phyloP scores from a whole-genome alignment of 2,113 vertebrate species.

The Mungos mungo region DNA sequence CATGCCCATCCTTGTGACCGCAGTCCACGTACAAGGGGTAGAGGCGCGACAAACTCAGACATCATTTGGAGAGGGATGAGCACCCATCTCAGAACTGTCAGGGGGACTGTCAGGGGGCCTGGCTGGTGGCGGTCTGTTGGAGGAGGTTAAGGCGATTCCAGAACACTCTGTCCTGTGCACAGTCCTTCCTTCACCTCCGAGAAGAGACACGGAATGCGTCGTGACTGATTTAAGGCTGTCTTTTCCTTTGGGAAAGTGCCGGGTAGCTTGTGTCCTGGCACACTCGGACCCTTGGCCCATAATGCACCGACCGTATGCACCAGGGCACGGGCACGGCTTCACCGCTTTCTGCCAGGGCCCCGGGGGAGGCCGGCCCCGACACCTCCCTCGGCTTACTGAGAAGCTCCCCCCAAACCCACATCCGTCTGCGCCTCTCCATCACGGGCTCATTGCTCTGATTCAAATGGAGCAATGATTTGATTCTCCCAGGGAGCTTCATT shows the following conservation, averaged over 20 bases:
- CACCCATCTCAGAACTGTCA: accelerated
- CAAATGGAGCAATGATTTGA: slow-evolving; percentile 52
- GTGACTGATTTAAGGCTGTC: accelerated
- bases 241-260: not conserved
- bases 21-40: accelerated
- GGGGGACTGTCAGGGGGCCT: accelerated
- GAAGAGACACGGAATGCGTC: not conserved
- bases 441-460: not conserved
- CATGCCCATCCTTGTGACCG: no score
- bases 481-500: slow-evolving; percentile 63
- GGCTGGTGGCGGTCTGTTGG: not conserved
- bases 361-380: accelerated
- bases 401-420: accelerated
- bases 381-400: not conserved
- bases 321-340: not conserved
- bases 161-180: not conserved
- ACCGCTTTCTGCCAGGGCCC: not conserved
- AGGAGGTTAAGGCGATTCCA: not conserved
- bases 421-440: not conserved
- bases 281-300: not conserved
- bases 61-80: not conserved
- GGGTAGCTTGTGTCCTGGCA: accelerated
- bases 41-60: not conserved
- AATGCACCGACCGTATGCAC: accelerated
- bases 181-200: not conserved